These are phyloP conservation scores for Parauchenoglanis punctatus DNA, from an alignment of 2,797 vertebrate species.

Conservation along the genomic window DNA sequence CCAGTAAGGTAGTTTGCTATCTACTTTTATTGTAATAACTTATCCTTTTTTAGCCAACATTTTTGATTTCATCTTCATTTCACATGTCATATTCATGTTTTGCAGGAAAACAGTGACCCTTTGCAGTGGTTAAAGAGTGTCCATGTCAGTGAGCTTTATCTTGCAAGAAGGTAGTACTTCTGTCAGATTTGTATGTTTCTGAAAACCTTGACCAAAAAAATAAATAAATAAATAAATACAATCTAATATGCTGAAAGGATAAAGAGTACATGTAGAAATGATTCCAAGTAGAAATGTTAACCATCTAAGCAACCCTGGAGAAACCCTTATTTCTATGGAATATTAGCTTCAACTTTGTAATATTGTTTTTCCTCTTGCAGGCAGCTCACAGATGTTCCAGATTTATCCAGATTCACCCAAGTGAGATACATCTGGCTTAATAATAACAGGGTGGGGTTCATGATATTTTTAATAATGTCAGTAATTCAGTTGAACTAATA, in stretches of 20 bases:
- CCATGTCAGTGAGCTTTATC: slow-evolving; percentile 75
- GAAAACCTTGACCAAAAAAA: not conserved
- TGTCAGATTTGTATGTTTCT: not conserved
- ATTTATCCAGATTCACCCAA: slow-evolving; percentile 74
- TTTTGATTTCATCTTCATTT: not conserved
- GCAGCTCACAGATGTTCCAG: slow-evolving; percentile 71
- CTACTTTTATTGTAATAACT: not conserved
- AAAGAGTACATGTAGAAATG: not conserved
- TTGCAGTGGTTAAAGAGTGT: slow-evolving; percentile 67
- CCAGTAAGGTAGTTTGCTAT: slow-evolving; percentile 37
- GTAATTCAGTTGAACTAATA: not conserved
- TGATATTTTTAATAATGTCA: not conserved
- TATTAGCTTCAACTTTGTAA: not conserved
- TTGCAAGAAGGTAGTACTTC: slow-evolving; percentile 74
- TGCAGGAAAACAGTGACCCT: slow-evolving; percentile 72
- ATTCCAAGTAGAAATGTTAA: not conserved
- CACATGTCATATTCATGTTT: not conserved
- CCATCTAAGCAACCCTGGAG: not conserved
- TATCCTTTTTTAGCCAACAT: not conserved
- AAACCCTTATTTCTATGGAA: not conserved
- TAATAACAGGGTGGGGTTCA: slow-evolving; percentile 77
- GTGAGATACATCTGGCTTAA: slow-evolving; percentile 81
- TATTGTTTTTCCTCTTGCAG: slow-evolving; percentile 60
- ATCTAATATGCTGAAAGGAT: not conserved
- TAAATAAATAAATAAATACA: not conserved